A percentile compares a stretch with the other conserved stretches of the same genome.
phyloP scores from a whole-genome alignment of 2,888 invertebrate species.

The Heliconius cydno region DNA sequence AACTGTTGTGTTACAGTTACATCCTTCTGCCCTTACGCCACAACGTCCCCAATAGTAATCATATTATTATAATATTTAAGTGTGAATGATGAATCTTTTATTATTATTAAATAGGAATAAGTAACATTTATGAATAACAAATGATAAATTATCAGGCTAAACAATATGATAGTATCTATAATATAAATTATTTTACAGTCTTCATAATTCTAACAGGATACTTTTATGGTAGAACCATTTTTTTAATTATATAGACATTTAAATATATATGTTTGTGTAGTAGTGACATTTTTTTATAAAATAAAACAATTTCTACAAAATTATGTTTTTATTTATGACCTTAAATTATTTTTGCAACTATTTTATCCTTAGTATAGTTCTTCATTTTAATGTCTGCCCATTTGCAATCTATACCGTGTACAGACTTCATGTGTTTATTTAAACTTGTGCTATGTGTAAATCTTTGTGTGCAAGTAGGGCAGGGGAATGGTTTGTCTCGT shows the following conservation, averaged over 20 bases:
- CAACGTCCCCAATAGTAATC: too few relatives aligned
- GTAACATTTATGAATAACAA: slow-evolving; percentile 22
- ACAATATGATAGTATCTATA: slow-evolving; percentile 17
- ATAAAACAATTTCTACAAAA: slow-evolving; percentile 37
- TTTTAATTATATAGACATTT: slow-evolving; percentile 42
- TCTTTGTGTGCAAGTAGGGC: slow-evolving; percentile 69
- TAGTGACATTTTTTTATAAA: slow-evolving; percentile 40
- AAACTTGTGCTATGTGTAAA: slow-evolving; percentile 75
- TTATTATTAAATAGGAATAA: slow-evolving; percentile 26
- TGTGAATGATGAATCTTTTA: slow-evolving; percentile 34
- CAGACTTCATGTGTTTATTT: slow-evolving; percentile 75
- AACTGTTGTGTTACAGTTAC: too few relatives aligned
- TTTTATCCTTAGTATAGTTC: slow-evolving; percentile 29
- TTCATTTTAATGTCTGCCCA: slow-evolving; percentile 64
- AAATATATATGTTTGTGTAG: slow-evolving; percentile 35
- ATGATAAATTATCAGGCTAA: slow-evolving; percentile 18
- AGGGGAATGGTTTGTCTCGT: slow-evolving; percentile 72
- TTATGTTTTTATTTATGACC: slow-evolving; percentile 27
- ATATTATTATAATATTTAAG: slow-evolving; percentile 50
- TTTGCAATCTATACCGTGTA: slow-evolving; percentile 71
- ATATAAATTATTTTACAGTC: slow-evolving; percentile 24
- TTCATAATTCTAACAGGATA: slow-evolving; percentile 29
- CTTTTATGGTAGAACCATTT: slow-evolving; percentile 33
- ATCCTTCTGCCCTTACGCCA: too few relatives aligned
- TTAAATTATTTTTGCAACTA: neutral